phyloP scores from a whole-genome alignment of 2,113 vertebrate genomes.

The Antidorcas marsupialis region DNA sequence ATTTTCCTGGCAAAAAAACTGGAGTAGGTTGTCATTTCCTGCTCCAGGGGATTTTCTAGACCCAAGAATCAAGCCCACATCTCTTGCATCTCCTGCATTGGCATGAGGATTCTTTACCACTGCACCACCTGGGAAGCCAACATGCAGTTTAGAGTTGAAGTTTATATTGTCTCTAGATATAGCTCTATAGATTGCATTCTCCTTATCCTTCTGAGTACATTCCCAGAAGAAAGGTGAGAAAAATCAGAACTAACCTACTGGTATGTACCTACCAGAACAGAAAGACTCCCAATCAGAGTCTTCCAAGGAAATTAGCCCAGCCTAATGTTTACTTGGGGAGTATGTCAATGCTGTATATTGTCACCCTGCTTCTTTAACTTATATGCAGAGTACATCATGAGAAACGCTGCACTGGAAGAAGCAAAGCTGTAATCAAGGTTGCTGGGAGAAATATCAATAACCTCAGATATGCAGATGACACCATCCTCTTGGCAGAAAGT shows the following conservation, averaged over 20 bases:
- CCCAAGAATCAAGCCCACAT: not conserved
- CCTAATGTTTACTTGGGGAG: rapidly evolving
- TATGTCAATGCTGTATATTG: no score
- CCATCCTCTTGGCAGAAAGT: no score
- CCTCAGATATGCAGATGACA: no score
- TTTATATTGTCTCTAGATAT: not conserved
- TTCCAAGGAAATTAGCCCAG: not conserved
- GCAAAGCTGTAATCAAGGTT: no score
- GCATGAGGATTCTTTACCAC: not conserved
- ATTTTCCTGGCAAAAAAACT: not conserved
- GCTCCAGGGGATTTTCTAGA: not conserved
- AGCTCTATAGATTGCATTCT: not conserved
- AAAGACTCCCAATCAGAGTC: not conserved
- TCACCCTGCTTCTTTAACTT: no score
- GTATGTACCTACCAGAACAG: not conserved
- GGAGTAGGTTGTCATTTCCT: not conserved
- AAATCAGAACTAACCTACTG: not conserved
- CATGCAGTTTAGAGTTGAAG: not conserved
- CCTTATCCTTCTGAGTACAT: not conserved
- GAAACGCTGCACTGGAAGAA: no score
- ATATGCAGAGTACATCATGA: no score
- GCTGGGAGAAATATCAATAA: no score
- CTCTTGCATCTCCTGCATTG: not conserved
- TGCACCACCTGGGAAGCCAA: not conserved
- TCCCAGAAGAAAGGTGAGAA: not conserved